Conservation (phyloP, 92 coral and sea anemone species). For the Bergia sp. region DNA sequence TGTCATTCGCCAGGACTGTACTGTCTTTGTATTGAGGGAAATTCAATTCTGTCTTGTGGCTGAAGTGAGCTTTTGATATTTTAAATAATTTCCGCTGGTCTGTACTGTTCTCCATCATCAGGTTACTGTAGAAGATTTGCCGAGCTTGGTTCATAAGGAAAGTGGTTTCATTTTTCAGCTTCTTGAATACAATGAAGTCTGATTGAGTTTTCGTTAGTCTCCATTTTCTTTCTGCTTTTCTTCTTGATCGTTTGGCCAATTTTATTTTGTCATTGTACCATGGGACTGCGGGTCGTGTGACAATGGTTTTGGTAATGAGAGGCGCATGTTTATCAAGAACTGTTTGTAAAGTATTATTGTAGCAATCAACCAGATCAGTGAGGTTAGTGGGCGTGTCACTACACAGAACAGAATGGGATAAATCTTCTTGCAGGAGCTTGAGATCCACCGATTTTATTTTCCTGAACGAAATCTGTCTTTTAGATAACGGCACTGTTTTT, state of each 20-base stretch:
- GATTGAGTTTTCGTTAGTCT: constrained; percentile 33
- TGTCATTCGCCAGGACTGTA: too few relatives aligned
- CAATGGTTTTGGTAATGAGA: constrained; percentile 34
- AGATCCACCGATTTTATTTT: constrained; percentile 45
- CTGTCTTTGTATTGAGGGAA: too few relatives aligned
- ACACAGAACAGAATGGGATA: constrained; percentile 51
- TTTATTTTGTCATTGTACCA: constrained; percentile 51
- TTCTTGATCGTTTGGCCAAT: constrained; percentile 46
- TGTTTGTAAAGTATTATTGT: constrained; percentile 42
- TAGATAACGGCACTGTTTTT: constrained; percentile 43
- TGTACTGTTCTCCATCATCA: constrained; percentile 45
- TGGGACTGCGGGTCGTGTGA: constrained; percentile 43
- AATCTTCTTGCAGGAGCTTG: constrained; percentile 38
- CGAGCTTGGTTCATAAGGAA: constrained; percentile 51
- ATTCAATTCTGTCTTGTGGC: too few relatives aligned
- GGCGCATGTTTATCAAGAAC: constrained; percentile 42
- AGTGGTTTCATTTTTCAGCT: constrained; percentile 39
- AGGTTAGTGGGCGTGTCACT: constrained; percentile 46
- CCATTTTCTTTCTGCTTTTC: constrained; percentile 51
- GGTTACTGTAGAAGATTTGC: constrained; percentile 32
- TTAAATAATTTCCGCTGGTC: constrained; percentile 44
- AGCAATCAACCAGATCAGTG: constrained; percentile 50
- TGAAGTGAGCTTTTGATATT: too few relatives aligned
- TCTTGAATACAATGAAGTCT: constrained; percentile 49
- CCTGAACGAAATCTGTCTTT: constrained; percentile 43